Evolutionary conservation across 1,140 invertebrate species (phyloP).

Genomic region (Argopecten irradians): DNA sequence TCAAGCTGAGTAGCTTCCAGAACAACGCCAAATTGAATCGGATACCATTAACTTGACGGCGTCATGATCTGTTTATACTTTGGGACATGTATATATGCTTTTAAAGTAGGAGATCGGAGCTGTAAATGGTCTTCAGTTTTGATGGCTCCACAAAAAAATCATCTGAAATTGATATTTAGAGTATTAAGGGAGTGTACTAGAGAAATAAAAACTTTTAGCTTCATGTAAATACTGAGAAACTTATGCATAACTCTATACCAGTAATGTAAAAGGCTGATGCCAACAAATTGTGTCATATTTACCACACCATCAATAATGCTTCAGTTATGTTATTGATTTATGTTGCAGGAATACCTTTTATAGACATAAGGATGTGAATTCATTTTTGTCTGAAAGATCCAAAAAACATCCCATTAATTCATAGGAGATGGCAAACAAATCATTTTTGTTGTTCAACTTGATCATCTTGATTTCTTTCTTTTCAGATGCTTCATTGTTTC

Average conservation of each 20-base stretch:
- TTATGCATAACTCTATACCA: neutral
- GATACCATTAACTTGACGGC: neutral
- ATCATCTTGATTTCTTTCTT: too few relatives aligned
- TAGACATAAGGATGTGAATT: neutral
- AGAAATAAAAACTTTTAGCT: neutral
- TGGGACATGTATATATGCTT: slow-evolving; percentile 1
- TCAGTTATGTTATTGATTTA: slow-evolving; percentile 18
- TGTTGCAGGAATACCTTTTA: neutral
- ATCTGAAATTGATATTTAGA: neutral
- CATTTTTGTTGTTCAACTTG: too few relatives aligned
- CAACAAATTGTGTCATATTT: neutral
- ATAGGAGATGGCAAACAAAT: neutral
- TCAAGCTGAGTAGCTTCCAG: neutral
- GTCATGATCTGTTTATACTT: slow-evolving; percentile 4
- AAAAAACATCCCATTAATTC: neutral
- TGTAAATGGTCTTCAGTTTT: neutral
- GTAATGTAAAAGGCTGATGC: neutral
- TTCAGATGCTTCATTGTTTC: neutral
- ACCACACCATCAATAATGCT: neutral
- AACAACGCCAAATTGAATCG: slow-evolving; percentile 14
- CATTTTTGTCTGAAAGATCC: neutral
- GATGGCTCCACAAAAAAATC: neutral
- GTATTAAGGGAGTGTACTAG: neutral
- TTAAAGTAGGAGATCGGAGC: neutral
- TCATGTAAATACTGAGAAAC: neutral